These are phyloP conservation scores for Onychostoma macrolepis DNA, from an alignment of 2,113 vertebrate species.

Conservation along the genomic window DNA sequence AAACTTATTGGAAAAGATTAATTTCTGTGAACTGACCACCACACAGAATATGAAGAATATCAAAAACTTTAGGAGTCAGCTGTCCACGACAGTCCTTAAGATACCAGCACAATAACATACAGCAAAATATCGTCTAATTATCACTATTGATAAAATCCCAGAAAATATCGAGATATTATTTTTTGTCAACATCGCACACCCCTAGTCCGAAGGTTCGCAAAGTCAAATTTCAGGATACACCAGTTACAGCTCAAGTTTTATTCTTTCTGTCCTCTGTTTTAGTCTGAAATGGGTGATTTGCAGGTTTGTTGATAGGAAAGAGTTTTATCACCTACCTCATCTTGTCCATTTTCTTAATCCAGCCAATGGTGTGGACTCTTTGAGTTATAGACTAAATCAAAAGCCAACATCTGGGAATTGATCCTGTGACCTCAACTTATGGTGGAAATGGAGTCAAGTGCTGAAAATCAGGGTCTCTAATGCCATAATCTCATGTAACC, in stretches of 20 bases:
- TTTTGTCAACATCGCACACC: too few species aligned
- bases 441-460: conserved; percentile 12
- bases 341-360: conserved; percentile 36
- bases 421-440: conserved; percentile 37
- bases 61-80: too few species aligned
- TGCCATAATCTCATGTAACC: background rate
- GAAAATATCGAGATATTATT: too few species aligned
- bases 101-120: too few species aligned
- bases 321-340: conserved; percentile 28
- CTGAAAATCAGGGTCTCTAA: conserved; percentile 2
- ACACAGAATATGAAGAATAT: too few species aligned
- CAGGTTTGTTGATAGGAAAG: conserved; percentile 19
- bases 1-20: too few species aligned
- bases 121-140: too few species aligned
- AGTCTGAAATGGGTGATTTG: conserved; percentile 12
- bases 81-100: too few species aligned
- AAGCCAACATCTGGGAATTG: conserved; percentile 43
- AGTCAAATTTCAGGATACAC: background rate
- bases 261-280: background rate
- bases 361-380: conserved; percentile 31
- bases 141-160: too few species aligned
- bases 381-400: conserved; percentile 38
- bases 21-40: too few species aligned
- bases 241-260: background rate
- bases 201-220: too few species aligned